phyloP scores from a whole-genome alignment of 2,113 vertebrate genomes.

The Trichomycterus rosablanca region DNA sequence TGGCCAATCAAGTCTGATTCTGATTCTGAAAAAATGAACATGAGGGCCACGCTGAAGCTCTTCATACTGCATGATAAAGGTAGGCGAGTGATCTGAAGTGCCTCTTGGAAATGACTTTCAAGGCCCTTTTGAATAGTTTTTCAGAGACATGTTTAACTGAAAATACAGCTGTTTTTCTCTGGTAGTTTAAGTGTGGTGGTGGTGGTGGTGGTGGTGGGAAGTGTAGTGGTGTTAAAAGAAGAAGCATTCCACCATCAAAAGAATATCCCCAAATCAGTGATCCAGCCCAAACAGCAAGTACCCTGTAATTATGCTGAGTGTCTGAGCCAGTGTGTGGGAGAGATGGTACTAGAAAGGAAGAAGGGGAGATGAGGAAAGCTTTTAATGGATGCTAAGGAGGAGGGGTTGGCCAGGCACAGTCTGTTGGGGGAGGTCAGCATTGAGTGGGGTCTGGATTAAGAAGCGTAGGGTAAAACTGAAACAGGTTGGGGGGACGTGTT shows the following conservation, averaged over 20 bases:
- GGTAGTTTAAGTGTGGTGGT: slow-evolving; percentile 15
- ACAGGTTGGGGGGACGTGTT: slow-evolving; percentile 28
- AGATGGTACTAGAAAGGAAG: slow-evolving; percentile 10
- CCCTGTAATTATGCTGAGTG: slow-evolving; percentile 61
- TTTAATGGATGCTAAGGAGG: slow-evolving; percentile 52
- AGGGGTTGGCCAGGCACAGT: slow-evolving; percentile 38
- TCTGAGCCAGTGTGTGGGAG: slow-evolving; percentile 44
- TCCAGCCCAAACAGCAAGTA: slow-evolving; percentile 46
- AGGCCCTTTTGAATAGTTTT: too few species aligned
- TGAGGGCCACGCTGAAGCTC: too few species aligned
- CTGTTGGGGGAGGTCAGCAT: slow-evolving; percentile 37
- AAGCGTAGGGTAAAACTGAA: slow-evolving; percentile 37
- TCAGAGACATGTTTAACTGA: slow-evolving; percentile 24
- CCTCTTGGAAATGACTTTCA: too few species aligned
- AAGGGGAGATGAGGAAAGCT: slow-evolving; percentile 43
- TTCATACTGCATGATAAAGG: too few species aligned
- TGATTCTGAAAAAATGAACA: too few species aligned
- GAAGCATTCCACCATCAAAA: slow-evolving; percentile 46
- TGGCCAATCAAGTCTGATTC: too few species aligned
- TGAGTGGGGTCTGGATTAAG: slow-evolving; percentile 55
- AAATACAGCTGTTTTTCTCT: slow-evolving; percentile 14
- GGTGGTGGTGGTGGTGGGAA: slow-evolving; percentile 21
- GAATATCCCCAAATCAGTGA: slow-evolving; percentile 54
- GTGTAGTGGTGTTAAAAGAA: slow-evolving; percentile 36
- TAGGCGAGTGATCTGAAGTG: too few species aligned